These are phyloP conservation scores for Sarcophaga variegata DNA, from an alignment of 2,888 invertebrate genomes.

Conservation along the genomic window DNA sequence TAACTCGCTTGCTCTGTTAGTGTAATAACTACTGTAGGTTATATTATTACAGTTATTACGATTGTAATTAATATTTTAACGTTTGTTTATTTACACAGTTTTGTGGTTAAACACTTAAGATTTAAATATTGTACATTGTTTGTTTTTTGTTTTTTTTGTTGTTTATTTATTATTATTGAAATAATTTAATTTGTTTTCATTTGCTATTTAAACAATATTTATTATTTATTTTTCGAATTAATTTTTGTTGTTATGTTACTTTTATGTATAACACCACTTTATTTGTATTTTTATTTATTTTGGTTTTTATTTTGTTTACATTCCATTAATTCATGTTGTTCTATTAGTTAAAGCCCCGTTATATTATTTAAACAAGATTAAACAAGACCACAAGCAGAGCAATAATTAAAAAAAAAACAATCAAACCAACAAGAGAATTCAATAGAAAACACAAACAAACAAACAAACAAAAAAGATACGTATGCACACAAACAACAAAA, in stretches of 20 bases:
- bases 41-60: no score
- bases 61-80: no score
- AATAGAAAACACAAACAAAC: conserved; percentile 14
- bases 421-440: conserved; percentile 1
- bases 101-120: no score
- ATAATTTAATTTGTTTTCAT: not conserved
- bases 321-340: conserved; percentile 2
- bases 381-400: not conserved
- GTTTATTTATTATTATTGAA: not conserved
- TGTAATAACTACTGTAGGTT: no score
- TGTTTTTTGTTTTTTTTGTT: no score
- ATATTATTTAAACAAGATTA: conserved; percentile 11
- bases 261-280: not conserved
- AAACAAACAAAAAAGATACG: conserved; percentile 22
- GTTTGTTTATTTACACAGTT: no score
- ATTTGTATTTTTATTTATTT: conserved; percentile 11
- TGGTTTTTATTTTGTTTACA: not conserved
- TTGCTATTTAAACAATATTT: not conserved
- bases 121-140: not conserved
- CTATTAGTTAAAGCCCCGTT: not conserved
- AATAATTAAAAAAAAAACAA: not conserved
- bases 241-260: conserved; percentile 4
- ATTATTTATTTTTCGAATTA: not conserved
- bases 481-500: conserved; percentile 36
- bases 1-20: no score